These are phyloP conservation scores for Buceros bicornis DNA, from an alignment of 2,797 vertebrate species.

Conservation along the genomic window DNA sequence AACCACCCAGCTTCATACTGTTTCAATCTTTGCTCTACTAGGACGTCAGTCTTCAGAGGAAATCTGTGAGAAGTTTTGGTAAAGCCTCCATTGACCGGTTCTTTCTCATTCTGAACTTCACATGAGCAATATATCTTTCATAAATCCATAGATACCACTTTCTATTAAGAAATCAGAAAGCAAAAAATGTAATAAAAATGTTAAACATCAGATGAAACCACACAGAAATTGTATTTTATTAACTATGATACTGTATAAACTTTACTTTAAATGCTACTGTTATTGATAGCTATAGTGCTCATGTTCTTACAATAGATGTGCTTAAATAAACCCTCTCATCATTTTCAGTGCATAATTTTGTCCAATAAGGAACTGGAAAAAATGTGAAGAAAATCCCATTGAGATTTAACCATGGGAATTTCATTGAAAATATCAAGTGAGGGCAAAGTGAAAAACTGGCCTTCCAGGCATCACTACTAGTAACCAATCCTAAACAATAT, in stretches of 20 bases:
- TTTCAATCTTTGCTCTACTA: background rate
- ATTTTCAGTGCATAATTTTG: background rate
- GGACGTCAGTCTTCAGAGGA: background rate
- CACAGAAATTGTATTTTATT: background rate
- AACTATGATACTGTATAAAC: background rate
- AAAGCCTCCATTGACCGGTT: background rate
- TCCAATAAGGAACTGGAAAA: background rate
- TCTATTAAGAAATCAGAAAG: background rate
- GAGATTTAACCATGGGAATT: background rate
- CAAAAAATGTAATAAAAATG: background rate
- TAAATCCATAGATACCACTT: background rate
- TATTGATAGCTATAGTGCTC: background rate
- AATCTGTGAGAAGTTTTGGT: background rate
- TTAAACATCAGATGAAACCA: background rate
- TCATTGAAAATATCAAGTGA: background rate
- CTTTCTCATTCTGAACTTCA: background rate
- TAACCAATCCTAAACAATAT: background rate
- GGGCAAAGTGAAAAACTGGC: fast-evolving
- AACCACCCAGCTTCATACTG: background rate
- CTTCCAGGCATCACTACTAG: background rate
- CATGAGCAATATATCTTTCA: background rate
- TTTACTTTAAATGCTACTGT: background rate
- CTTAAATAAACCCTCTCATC: background rate
- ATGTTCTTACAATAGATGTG: background rate
- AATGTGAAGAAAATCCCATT: background rate